Evolutionary conservation across 2,888 invertebrate species (phyloP).

Genomic region (Junonia oenone): DNA sequence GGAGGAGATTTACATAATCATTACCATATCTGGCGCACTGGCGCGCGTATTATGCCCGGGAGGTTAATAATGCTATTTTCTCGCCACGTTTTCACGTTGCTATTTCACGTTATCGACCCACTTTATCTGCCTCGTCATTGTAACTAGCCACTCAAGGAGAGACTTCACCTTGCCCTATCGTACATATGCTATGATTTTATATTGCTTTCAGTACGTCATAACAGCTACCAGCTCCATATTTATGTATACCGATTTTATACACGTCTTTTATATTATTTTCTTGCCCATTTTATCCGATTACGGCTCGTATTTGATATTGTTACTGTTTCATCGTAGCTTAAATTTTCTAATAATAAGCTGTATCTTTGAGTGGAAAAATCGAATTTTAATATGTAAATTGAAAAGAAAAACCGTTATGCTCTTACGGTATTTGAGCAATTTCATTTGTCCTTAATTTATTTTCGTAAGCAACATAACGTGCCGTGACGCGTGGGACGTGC

Average conservation of each 20-base stretch:
- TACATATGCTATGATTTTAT: conserved; percentile 28
- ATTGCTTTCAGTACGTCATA: conserved; percentile 21
- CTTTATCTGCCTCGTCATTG: conserved; percentile 76
- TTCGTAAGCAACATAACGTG: conserved; percentile 39
- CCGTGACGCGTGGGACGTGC: conserved; percentile 58
- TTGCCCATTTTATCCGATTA: background rate
- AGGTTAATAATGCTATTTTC: conserved; percentile 81
- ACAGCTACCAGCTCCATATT: conserved; percentile 5
- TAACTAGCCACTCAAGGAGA: conserved; percentile 69
- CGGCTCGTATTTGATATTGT: background rate
- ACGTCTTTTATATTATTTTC: background rate
- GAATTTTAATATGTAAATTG: conserved; percentile 17
- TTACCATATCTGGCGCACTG: conserved; percentile 79
- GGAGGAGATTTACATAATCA: conserved; percentile 78
- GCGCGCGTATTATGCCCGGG: conserved; percentile 77
- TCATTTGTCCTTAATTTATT: conserved; percentile 21
- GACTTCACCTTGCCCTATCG: conserved; percentile 53
- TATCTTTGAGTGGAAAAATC: conserved; percentile 4
- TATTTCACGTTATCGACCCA: conserved; percentile 75
- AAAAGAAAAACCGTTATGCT: conserved; percentile 11
- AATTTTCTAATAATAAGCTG: background rate
- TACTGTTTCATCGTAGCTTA: background rate
- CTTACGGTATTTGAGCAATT: conserved; percentile 18
- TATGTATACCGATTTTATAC: background rate
- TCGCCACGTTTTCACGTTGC: conserved; percentile 78